phyloP scores from a whole-genome alignment of 1,140 invertebrate genomes.

The Pararge aegeria region DNA sequence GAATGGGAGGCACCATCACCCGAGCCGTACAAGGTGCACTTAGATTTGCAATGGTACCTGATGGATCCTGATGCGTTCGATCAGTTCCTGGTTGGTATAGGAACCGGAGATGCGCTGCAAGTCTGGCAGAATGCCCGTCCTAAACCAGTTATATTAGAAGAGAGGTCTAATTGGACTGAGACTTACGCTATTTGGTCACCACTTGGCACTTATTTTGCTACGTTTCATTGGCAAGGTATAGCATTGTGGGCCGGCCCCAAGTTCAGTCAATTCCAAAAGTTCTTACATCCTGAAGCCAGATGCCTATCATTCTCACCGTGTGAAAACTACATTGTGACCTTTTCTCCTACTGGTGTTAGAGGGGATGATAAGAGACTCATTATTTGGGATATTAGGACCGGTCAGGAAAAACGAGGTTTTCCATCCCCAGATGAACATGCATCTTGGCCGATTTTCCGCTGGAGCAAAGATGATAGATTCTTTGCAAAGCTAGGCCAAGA shows the following conservation, averaged over 20 bases:
- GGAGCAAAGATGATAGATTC: constrained; percentile 98
- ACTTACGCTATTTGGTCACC: constrained; percentile 98
- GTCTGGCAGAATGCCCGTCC: constrained; percentile 95
- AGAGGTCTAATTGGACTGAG: constrained; percentile 94
- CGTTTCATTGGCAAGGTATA: constrained; percentile 97
- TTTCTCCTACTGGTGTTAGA: constrained; percentile 87
- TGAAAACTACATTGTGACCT: constrained; percentile 98
- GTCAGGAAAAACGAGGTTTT: constrained; percentile 95
- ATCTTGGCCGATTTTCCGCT: constrained; percentile 96
- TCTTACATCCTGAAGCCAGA: constrained; percentile 94
- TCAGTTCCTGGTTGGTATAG: constrained; percentile 95
- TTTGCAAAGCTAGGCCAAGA: constrained; percentile 94
- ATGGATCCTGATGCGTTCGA: constrained; percentile 96
- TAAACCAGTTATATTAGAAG: constrained; percentile 91
- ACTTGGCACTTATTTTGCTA: constrained; percentile 96
- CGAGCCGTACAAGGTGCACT: constrained; percentile 92
- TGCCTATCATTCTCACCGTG: constrained; percentile 98
- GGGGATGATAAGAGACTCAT: constrained; percentile 88
- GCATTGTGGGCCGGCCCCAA: constrained; percentile 98
- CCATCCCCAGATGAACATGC: constrained; percentile 89
- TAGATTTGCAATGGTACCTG: constrained; percentile 95
- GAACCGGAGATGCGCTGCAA: constrained; percentile 89
- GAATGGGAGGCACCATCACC: constrained; percentile 95
- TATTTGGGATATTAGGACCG: constrained; percentile 96
- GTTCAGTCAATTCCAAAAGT: constrained; percentile 95